Conservation (phyloP, 2,113 vertebrate species). For the Siphamia tubifer region DNA sequence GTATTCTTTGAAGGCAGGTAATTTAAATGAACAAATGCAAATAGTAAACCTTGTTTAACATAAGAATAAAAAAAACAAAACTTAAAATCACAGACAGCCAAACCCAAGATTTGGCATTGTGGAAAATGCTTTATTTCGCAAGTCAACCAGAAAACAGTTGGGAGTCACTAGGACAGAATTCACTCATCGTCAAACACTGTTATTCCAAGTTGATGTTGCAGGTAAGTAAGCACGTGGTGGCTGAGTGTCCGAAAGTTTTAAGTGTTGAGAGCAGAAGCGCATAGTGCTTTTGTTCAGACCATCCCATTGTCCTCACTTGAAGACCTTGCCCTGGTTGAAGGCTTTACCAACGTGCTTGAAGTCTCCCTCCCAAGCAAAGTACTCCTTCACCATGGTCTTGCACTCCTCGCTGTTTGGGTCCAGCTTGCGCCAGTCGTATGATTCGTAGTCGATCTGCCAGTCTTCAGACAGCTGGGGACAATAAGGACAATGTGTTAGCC, state of each 20-base stretch:
- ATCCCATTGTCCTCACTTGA: slow-evolving; percentile 83
- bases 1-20: too few species aligned
- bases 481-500: not conserved
- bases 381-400: slow-evolving; percentile 89
- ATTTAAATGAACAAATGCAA: too few species aligned
- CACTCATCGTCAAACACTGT: slow-evolving; percentile 51
- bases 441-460: slow-evolving; percentile 94
- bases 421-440: slow-evolving; percentile 90
- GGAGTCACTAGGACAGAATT: slow-evolving; percentile 53
- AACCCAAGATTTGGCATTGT: slow-evolving; percentile 51
- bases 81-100: slow-evolving; percentile 3
- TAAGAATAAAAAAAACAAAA: not conserved
- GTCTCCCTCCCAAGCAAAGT: slow-evolving; percentile 90
- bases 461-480: slow-evolving; percentile 81
- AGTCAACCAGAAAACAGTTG: slow-evolving; percentile 57
- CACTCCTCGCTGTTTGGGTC: slow-evolving; percentile 85
- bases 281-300: slow-evolving; percentile 40
- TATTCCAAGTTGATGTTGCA: slow-evolving; percentile 54
- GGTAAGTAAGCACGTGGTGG: slow-evolving; percentile 54
- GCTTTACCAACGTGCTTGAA: slow-evolving; percentile 89
- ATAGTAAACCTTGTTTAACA: not conserved
- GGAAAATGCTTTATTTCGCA: slow-evolving; percentile 80
- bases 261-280: slow-evolving; percentile 42
- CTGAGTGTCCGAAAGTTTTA: slow-evolving; percentile 62
- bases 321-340: slow-evolving; percentile 90